Base-by-base conservation (phyloP, 1,140 invertebrate species). In the Nixonia krombeini region DNA sequence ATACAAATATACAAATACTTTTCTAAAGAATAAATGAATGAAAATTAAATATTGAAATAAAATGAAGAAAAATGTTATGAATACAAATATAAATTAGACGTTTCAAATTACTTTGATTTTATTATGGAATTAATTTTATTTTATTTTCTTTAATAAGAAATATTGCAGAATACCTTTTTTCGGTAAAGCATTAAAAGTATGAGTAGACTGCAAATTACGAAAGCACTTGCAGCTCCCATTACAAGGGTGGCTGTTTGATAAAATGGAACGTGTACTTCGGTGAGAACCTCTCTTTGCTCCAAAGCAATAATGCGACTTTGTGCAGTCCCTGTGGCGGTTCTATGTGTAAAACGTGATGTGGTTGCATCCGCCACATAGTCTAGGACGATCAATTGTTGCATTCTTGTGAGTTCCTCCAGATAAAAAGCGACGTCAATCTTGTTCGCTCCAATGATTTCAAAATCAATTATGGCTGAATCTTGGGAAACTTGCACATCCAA, bases 231-330 rank as follows among this genome's bases (percentile, higher is more conserved):
- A 0, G 90, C 89, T 2, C 88, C 90, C 15, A 92, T 81, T 2
- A 91, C 89, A 44, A 92, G 88, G 2, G 91, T 86, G 9, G 90
- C 89, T 0, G 90, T 91, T 70, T 91, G 90, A 77, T 91, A 92
- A 25, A 90, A 87, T 3, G 90, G 89, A 13, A 89, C 86, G 86
- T 90, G 44, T 84, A 90, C 75, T 88, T 85, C 88, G 1, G 88
- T 90, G 1, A 91, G 84, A 33, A 92, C 89, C 71, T 92, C 91
- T 26, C 90, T 82, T 59, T 91, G 89, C 63, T 90, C 89, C 49
- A 91, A 75, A 4, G 88, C 87, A 6, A 89, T 83, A 17, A 88
- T 80, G 58, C 86, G 75, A 38, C 79, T 83, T 10, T 87, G 81
- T 2, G 72, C 65, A 28, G 73, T 61, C 26, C 80, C 76, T 12